Base-by-base conservation (phyloP, 2,888 invertebrate species). In the Trileptium ribeirensis region DNA sequence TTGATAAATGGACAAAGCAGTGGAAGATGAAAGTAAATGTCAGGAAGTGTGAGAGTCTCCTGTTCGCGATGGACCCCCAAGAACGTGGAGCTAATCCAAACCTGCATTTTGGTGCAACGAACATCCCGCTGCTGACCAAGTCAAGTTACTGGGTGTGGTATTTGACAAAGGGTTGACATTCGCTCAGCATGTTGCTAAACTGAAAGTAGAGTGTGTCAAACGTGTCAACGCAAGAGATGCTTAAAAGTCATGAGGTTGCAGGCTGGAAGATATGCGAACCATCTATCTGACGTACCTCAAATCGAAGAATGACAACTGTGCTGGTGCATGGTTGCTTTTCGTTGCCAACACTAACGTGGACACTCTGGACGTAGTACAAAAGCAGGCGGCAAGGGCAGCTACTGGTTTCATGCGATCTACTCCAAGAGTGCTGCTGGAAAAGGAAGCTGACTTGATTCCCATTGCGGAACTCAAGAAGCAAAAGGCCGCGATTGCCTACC, bases 1-100 rank as follows among this genome's bases (percentile, higher is more conserved):
- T 70, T 29, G 36, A 70, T 15, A 31, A 33, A 36, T 70, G 70
- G 70, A n/a, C 74, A 8, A 70, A 31, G 33, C 33, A 36, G n/a
- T 70, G 74, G 74, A 70, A 70, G 37, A 70, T 70, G 74, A 34
- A 31, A 70, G 34, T 70, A 70, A 70, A 70, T 31, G 74, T 70
- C 15, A 15, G 8, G 8, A 70, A 70, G n/a, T 70, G 74, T 70
- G 74, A 70, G n/a, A 36, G 33, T n/a, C 8, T 36, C 15, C 3
- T 70, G n/a, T 70, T 70, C 70, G 33, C 70, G 15, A 70, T 33
- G 36, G 70, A 70, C 70, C 70, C 70, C 31, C 3, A n/a, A 8
- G 70, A 70, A 70, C 31, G 31, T 8, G n/a, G n/a, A 70, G 33
- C n/a, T 15, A 70, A 29, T 33, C 3, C 70, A 8, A 70, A 8